Evolutionary conservation across 2,888 invertebrate genomes (phyloP), one percentile per base, ranked within the genome.

Genomic region (Microdon myrmicae): DNA sequence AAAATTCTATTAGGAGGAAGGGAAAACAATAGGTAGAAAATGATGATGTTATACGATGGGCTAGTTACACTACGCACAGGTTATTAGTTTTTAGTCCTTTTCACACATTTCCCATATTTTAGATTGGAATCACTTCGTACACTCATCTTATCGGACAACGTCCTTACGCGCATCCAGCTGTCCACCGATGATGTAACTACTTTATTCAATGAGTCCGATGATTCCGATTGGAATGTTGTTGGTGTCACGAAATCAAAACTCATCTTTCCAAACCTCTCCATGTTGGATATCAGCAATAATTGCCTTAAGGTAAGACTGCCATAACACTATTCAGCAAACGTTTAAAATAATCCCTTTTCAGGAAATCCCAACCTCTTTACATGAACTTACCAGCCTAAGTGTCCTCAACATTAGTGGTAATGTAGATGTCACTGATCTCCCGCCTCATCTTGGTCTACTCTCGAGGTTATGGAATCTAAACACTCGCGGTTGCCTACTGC

Each of bases 391-490:
- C 56, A 91, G 92, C 76, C 83, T 99, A 2, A 94, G 96, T n/a
- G 96, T 97, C 25, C 83, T 98, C 25, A 97, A 96, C 77, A 86
- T 98, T 35, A 92, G 93, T 73, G 80, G 80, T 3, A 80, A 77
- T 79, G 71, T 83, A 82, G 93, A 93, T 25, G 87, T 95, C 43
- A 86, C 85, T 3, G 91, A 95, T 73, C 84, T 99, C 44, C 98
- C 98, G 1, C 91, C 97, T 0, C 94, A 96, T 79, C 90, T 99
- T 87, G 98, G 99, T 0, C 82, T 96, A 4, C 83, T 98, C 2
- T 90, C 91, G 1, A 87, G 95, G n/a, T 83, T 99, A 25, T 98
- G 98, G 97, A 97, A 96, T 81, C 82, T 99, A 25, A 95, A 94
- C 79, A 91, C 96, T 2, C 86, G 89, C 29, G 94, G 94, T 2